Conservation (phyloP, 1,140 invertebrate species). For the Arion vulgaris region DNA sequence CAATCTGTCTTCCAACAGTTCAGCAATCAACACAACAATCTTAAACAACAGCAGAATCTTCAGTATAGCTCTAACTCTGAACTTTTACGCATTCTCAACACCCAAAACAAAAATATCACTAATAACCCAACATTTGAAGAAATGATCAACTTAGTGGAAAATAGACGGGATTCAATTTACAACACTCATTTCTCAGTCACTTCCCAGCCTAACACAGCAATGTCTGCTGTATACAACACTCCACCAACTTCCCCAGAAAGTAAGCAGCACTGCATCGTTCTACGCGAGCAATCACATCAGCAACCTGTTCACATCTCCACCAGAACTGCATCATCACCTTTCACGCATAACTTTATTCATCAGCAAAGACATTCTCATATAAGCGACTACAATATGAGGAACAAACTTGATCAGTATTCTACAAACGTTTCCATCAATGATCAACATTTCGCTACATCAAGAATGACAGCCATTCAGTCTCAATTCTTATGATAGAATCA, state of each 20-base stretch:
- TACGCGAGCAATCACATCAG: neutral
- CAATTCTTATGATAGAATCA: conserved; percentile 12
- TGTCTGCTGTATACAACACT: neutral
- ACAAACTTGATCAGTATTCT: neutral
- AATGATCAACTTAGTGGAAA: neutral
- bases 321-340: too few species aligned
- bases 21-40: neutral
- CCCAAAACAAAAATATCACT: neutral
- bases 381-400: too few species aligned
- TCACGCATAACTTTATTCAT: too few species aligned
- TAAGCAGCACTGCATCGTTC: neutral
- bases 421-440: neutral
- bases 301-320: neutral
- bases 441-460: neutral
- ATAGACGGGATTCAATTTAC: neutral
- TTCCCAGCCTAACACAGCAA: neutral
- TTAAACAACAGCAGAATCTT: neutral
- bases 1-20: neutral
- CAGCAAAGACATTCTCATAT: too few species aligned
- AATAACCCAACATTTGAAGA: neutral
- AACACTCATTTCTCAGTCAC: neutral
- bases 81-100: neutral
- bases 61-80: neutral
- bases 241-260: neutral
- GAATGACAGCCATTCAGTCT: neutral